phyloP scores from a whole-genome alignment of 2,888 invertebrate species.

The Argyresthia goedartella region DNA sequence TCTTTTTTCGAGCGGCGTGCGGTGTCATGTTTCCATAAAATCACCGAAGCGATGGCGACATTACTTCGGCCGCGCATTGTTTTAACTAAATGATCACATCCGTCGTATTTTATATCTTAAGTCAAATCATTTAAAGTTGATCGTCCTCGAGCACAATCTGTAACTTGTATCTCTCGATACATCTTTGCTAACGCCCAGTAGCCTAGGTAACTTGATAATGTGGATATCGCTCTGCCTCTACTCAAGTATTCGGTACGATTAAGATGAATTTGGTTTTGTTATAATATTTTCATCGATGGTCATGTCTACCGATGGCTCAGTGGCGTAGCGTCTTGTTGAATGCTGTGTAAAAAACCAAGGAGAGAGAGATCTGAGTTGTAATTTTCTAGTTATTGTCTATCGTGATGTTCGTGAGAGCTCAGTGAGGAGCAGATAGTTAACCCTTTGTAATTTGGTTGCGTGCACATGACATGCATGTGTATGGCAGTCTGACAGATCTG shows the following conservation, averaged over 20 bases:
- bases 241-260: conserved; percentile 64
- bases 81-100: conserved; percentile 22
- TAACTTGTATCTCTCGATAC: conserved; percentile 7
- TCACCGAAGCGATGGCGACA: conserved; percentile 63
- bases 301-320: conserved; percentile 19
- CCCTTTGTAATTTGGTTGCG: too few relatives aligned
- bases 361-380: too few relatives aligned
- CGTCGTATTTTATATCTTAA: conserved; percentile 20
- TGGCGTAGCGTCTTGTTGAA: neutral
- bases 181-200: conserved; percentile 46
- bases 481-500: too few relatives aligned
- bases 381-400: too few relatives aligned
- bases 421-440: too few relatives aligned
- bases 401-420: too few relatives aligned
- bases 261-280: conserved; percentile 59
- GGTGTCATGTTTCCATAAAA: conserved; percentile 69
- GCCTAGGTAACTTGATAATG: conserved; percentile 68
- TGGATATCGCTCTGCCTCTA: conserved; percentile 64
- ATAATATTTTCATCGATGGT: conserved; percentile 39
- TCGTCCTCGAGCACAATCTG: conserved; percentile 15
- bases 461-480: too few relatives aligned
- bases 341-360: neutral
- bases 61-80: conserved; percentile 39
- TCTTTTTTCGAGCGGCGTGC: conserved; percentile 64
- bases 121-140: conserved; percentile 8